These are phyloP conservation scores for Phymanthus crucifer DNA, from an alignment of 92 coral and sea anemone species.

Conservation along the genomic window DNA sequence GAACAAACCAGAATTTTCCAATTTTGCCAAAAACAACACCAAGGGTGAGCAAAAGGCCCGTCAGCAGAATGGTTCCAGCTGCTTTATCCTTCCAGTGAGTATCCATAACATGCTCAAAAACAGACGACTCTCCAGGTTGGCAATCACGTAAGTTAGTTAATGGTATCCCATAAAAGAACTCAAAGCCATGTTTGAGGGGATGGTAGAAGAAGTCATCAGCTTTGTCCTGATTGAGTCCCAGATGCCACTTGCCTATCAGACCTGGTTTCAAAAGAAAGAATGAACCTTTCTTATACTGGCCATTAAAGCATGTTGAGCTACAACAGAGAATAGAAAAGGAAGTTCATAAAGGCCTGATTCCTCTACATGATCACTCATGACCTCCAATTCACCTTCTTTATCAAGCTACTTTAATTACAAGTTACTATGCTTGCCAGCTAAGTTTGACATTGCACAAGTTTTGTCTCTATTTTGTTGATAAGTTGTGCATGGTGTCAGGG, in stretches of 20 bases:
- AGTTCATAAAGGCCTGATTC: no score
- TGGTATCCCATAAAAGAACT: slow-evolving; percentile 72
- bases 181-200: slow-evolving; percentile 80
- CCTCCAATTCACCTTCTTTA: no score
- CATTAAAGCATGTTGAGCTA: no score
- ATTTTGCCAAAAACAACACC: slow-evolving; percentile 31
- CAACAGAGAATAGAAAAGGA: no score
- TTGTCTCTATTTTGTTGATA: no score
- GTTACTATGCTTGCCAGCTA: no score
- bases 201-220: slow-evolving; percentile 62
- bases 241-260: slow-evolving; percentile 90
- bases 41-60: slow-evolving; percentile 33
- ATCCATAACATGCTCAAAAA: slow-evolving; percentile 46
- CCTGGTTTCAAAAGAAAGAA: slow-evolving; percentile 32
- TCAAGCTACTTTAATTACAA: no score
- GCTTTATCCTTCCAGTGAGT: slow-evolving; percentile 35
- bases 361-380: no score
- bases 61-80: slow-evolving; percentile 33
- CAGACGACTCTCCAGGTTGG: slow-evolving; percentile 41
- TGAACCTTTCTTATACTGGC: no score
- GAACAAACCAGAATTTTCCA: slow-evolving; percentile 17
- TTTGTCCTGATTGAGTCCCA: slow-evolving; percentile 64
- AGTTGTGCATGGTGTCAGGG: no score
- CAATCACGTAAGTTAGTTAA: slow-evolving; percentile 66
- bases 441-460: no score